A percentile compares a stretch with the other conserved stretches of the same genome.
phyloP scores from a whole-genome alignment of 1,140 invertebrate species.

The Leptestheria dahalacensis region DNA sequence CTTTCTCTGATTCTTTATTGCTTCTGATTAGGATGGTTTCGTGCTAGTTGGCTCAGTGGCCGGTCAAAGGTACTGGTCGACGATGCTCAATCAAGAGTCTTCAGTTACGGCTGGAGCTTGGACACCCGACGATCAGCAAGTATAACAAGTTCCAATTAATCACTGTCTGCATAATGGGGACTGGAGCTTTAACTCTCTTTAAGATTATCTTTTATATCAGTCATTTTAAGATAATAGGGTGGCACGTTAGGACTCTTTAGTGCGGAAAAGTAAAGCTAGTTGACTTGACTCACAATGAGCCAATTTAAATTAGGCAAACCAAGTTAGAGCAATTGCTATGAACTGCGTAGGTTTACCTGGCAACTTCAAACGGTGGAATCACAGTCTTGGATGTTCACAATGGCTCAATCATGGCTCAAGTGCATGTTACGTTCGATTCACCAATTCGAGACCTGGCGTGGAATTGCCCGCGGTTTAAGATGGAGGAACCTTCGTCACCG shows the following conservation, averaged over 20 bases:
- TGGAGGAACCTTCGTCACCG: slow-evolving; percentile 52
- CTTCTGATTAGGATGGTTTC: slow-evolving; percentile 65
- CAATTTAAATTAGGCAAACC: slow-evolving; percentile 2
- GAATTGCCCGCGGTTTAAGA: slow-evolving; percentile 96
- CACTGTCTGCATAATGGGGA: too few relatives aligned
- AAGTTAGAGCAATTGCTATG: too few relatives aligned
- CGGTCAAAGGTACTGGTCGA: slow-evolving; percentile 95
- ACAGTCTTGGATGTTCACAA: slow-evolving; percentile 15
- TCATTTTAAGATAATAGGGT: too few relatives aligned
- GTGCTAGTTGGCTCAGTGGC: slow-evolving; percentile 90
- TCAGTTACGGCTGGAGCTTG: slow-evolving; percentile 91
- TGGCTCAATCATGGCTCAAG: slow-evolving; percentile 14
- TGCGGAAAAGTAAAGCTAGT: too few relatives aligned
- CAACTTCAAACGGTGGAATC: slow-evolving; percentile 46
- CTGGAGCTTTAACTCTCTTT: too few relatives aligned
- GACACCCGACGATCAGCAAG: slow-evolving; percentile 92
- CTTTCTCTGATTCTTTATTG: too few relatives aligned
- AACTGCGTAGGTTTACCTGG: slow-evolving; percentile 66
- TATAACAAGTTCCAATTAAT: slow-evolving; percentile 26
- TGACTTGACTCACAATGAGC: too few relatives aligned
- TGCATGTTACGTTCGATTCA: slow-evolving; percentile 4
- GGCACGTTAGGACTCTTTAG: too few relatives aligned
- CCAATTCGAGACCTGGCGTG: slow-evolving; percentile 75
- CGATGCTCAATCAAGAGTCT: slow-evolving; percentile 84
- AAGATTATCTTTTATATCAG: too few relatives aligned